Evolutionary conservation across 2,888 invertebrate species (phyloP).

Genomic region (Platycheirus rosarum): DNA sequence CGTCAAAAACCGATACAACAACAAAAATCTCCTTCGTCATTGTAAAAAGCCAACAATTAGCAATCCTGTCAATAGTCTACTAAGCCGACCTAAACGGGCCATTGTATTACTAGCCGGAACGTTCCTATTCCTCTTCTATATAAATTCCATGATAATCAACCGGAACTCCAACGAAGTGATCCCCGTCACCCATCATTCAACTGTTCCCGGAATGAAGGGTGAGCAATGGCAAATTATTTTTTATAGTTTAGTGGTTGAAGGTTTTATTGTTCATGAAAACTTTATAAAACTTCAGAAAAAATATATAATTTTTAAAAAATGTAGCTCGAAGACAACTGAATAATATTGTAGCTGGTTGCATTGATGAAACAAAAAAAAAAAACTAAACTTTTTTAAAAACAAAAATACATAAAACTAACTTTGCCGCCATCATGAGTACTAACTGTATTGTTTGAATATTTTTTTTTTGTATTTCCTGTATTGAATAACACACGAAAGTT

Average conservation of each 20-base stretch:
- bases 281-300: constrained; percentile 32
- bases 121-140: constrained; percentile 76
- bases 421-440: constrained; percentile 52
- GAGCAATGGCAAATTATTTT: constrained; percentile 40
- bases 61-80: constrained; percentile 33
- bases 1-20: constrained; percentile 12
- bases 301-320: constrained; percentile 50
- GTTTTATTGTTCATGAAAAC: constrained; percentile 30
- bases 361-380: constrained; percentile 30
- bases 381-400: background rate
- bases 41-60: constrained; percentile 29
- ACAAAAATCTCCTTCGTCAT: constrained; percentile 29
- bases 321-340: constrained; percentile 52
- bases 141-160: constrained; percentile 77
- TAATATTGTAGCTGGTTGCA: constrained; percentile 52
- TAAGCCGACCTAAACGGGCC: constrained; percentile 62
- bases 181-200: constrained; percentile 79
- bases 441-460: constrained; percentile 23
- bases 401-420: constrained; percentile 33
- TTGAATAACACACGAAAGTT: background rate
- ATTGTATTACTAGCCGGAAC: constrained; percentile 73
- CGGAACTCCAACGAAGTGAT: constrained; percentile 77
- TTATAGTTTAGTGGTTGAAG: constrained; percentile 36
- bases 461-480: background rate
- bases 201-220: constrained; percentile 81